Evolutionary conservation across 92 coral and sea anemone genomes (phyloP), one percentile per base, ranked within the genome.

Genomic region (Phenganax marumi): DNA sequence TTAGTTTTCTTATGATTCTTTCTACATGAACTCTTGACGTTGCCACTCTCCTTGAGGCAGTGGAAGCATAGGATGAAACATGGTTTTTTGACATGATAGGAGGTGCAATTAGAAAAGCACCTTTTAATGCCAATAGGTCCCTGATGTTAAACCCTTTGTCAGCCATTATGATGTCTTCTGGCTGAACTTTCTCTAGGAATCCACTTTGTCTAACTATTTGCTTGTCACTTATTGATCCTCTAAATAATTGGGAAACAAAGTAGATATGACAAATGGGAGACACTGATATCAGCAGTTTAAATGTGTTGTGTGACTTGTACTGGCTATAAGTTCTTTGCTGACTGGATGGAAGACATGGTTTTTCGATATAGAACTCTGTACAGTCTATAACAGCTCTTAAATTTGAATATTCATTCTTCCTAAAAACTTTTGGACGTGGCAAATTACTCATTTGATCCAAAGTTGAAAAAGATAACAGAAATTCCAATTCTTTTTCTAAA

Each of bases 11-110:
- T 25, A 91, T 88, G 70, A 86, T 86, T 72, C 89, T 85, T 83
- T 91, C 95, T 66, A 91, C 87, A 86, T 91, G 94, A 80, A 91
- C 91, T 80, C 91, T 80, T 88, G 87, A 55, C 14, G 87, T 88
- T 68, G 93, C 91, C 82, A 90, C 84, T 76, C 88, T 66, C 61
- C 93, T 88, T 71, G 91, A 88, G 12, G 93, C 93, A 85, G 89
- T 90, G 72, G 93, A 81, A 76, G 89, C 91, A 76, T 79, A 57
- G 61, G 91, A 91, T 70, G 93, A 90, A 23, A 90, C 86, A 70
- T 86, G 75, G 77, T 63, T 80, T 82, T 90, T 87, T n/a, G 69
- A 75, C 89, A 90, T 90, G 25, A 90, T 74, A 65, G 89, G 90
- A 50, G 88, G 92, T 64, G 88, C 89, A 79, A 74, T 58, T 70